These are phyloP conservation scores for Papilio dardanus DNA, from an alignment of 1,140 invertebrate species.

Conservation along the genomic window DNA sequence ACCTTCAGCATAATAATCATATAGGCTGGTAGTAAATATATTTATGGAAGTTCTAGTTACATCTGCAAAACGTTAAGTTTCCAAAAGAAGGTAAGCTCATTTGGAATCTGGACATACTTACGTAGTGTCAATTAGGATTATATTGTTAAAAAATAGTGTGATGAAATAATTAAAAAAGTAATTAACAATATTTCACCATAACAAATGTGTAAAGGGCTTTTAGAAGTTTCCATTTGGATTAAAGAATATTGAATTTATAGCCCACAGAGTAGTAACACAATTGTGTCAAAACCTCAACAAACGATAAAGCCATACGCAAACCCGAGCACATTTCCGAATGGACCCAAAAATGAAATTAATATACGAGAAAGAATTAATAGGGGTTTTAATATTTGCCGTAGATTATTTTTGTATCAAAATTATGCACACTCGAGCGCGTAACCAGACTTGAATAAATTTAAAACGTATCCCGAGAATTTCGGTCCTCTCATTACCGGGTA, in stretches of 20 bases:
- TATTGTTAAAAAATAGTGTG: too few species aligned
- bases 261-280: constrained; percentile 10
- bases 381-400: constrained; percentile 66
- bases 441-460: constrained; percentile 78
- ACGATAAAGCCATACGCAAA: constrained; percentile 32
- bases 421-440: constrained; percentile 74
- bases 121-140: too few species aligned
- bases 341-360: constrained; percentile 44
- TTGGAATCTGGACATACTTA: too few species aligned
- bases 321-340: constrained; percentile 36
- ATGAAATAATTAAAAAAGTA: too few species aligned
- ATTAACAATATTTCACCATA: too few species aligned
- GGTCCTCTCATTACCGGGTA: constrained; percentile 77
- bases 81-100: too few species aligned
- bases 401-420: constrained; percentile 81
- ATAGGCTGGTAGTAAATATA: too few species aligned
- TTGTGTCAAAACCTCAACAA: constrained; percentile 35
- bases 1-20: too few species aligned
- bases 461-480: constrained; percentile 67
- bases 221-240: background rate
- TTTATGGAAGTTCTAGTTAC: too few species aligned
- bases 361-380: constrained; percentile 61
- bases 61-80: too few species aligned
- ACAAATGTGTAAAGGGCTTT: background rate
- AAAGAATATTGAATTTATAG: background rate